These are phyloP conservation scores for Coelinius sp. DNA, from an alignment of 2,888 invertebrate species.

Conservation along the genomic window DNA sequence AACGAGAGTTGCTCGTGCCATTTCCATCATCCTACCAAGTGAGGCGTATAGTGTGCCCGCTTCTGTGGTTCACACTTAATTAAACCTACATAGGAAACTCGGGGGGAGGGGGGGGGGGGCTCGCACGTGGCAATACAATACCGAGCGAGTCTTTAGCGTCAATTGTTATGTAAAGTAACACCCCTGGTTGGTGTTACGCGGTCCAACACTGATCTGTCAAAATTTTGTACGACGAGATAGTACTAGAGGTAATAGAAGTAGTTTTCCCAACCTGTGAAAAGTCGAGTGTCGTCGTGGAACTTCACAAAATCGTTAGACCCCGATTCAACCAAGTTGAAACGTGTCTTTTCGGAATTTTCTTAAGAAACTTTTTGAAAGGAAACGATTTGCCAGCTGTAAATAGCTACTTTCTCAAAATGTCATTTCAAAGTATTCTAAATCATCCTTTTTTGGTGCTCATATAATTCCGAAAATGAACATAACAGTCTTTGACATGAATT, in stretches of 20 bases:
- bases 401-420: background rate
- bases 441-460: background rate
- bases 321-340: slow-evolving; percentile 46
- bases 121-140: slow-evolving; percentile 70
- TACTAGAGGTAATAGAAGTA: slow-evolving; percentile 39
- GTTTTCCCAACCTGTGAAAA: slow-evolving; percentile 31
- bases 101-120: slow-evolving; percentile 43
- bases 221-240: background rate
- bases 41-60: slow-evolving; percentile 66
- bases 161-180: slow-evolving; percentile 71
- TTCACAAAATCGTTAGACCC: slow-evolving; percentile 47
- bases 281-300: slow-evolving; percentile 27
- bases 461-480: background rate
- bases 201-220: slow-evolving; percentile 21
- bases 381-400: background rate
- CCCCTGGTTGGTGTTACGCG: slow-evolving; percentile 45
- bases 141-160: slow-evolving; percentile 69
- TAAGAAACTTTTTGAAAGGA: background rate
- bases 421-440: background rate
- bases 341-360: slow-evolving; percentile 31
- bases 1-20: slow-evolving; percentile 30
- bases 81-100: slow-evolving; percentile 67
- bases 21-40: slow-evolving; percentile 69
- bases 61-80: slow-evolving; percentile 72
- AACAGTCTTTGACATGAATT: background rate